Base-by-base conservation (phyloP, 1,140 invertebrate species). In the Thaumetopoea pityocampa region DNA sequence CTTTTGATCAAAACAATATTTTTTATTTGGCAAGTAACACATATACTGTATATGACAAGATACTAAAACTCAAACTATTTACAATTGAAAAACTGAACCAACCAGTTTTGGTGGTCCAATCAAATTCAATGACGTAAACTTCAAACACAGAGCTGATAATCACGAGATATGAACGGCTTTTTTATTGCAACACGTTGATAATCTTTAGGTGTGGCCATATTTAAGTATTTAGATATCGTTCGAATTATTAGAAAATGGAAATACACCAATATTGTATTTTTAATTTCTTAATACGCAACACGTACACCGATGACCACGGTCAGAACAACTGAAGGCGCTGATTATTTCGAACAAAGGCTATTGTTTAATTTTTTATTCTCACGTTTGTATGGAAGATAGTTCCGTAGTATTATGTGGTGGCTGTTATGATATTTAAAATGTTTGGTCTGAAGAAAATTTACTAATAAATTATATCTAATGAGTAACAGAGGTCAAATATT, bases 261-360 rank as follows among this genome's bases (percentile, higher is more conserved):
- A n/a, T n/a, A n/a, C n/a, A n/a, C n/a, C n/a, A n/a, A n/a, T n/a
- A n/a, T n/a, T n/a, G n/a, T n/a, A n/a, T n/a, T n/a, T n/a, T n/a
- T n/a, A n/a, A n/a, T n/a, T n/a, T n/a, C n/a, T n/a, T n/a, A n/a
- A n/a, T n/a, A n/a, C n/a, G n/a, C n/a, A n/a, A n/a, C 27, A 61
- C 58, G 49, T 55, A 48, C 51, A 53, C 35, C 48, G 38, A 29
- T 51, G 49, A 38, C 49, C 36, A 17, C 47, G 46, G 55, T 43
- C 51, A 65, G 40, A 64, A 65, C 63, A 73, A 66, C 32, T 64
- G 58, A 55, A 58, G 48, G 33, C 40, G 41, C 23, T 50, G 53
- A 58, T 65, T 67, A 57, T 59, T 62, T 50, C 51, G 49, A 73
- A 80, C 76, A 80, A 73, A 77, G 70, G 57, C 76, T 48, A 74